These are phyloP conservation scores for Crotalus helleri DNA, from an alignment of 2,113 vertebrate genomes.

Conservation along the genomic window DNA sequence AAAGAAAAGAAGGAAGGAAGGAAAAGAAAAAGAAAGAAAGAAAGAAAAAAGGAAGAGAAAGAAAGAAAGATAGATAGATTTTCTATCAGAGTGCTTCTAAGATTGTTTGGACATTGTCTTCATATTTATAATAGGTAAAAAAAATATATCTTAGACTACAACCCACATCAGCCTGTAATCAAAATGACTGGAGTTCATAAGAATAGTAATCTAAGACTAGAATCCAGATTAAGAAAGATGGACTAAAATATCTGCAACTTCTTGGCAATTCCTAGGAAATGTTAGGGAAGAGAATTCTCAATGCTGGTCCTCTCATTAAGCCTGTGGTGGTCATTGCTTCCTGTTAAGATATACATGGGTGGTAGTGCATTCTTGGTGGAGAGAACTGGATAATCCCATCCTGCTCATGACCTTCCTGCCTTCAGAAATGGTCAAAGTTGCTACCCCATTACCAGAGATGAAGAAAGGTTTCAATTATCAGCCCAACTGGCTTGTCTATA, in stretches of 20 bases:
- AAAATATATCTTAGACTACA: neutral
- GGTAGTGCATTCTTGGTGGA: neutral
- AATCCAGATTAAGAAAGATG: neutral
- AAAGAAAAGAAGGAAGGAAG: too few relatives aligned
- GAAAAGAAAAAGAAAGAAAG: too few relatives aligned
- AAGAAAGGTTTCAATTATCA: neutral
- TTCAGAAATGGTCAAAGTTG: neutral
- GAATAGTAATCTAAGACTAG: neutral
- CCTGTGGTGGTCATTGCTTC: neutral
- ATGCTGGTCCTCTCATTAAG: neutral
- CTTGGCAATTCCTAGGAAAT: neutral
- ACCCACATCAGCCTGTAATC: neutral
- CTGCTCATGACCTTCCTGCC: neutral
- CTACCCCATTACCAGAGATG: neutral
- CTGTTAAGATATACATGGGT: neutral
- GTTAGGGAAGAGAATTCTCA: neutral
- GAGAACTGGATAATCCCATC: neutral
- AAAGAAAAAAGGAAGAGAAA: too few relatives aligned
- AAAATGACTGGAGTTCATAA: neutral
- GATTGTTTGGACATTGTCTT: neutral
- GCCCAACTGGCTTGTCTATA: neutral
- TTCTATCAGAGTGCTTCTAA: neutral
- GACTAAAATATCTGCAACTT: neutral
- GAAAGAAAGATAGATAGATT: too few relatives aligned
- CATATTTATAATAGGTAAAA: neutral